phyloP scores from a whole-genome alignment of 2,797 vertebrate genomes.

The Coreius guichenoti region DNA sequence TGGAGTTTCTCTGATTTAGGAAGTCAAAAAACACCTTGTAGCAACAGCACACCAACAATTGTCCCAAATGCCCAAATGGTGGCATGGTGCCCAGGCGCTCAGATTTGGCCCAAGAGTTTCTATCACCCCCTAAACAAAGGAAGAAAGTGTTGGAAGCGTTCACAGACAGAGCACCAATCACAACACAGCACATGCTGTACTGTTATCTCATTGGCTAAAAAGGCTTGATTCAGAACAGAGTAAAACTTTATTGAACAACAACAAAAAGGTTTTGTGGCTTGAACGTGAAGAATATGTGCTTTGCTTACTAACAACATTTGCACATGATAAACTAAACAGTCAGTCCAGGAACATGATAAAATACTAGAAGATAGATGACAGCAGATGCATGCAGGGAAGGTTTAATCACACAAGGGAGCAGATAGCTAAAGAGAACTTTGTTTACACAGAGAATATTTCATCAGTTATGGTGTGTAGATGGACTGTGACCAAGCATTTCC shows the following conservation, averaged over 20 bases:
- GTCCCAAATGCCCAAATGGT: constrained; percentile 15
- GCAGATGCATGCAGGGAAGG: neutral
- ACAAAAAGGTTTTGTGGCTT: neutral
- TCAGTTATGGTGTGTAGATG: neutral
- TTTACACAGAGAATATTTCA: constrained; percentile 9
- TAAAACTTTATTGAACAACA: constrained; percentile 10
- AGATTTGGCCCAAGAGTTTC: constrained; percentile 4
- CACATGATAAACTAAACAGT: constrained; percentile 11
- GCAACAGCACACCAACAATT: constrained; percentile 42
- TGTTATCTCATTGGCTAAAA: neutral
- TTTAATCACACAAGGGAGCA: neutral
- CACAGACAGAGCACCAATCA: constrained; percentile 13
- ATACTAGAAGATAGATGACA: neutral
- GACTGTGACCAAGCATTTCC: neutral
- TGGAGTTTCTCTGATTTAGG: neutral
- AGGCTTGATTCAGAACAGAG: neutral
- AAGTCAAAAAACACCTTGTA: constrained; percentile 9
- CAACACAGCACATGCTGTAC: constrained; percentile 40
- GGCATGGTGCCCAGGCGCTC: constrained; percentile 27
- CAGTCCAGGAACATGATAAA: neutral
- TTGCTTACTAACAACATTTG: neutral
- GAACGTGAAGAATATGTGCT: neutral
- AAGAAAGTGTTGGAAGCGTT: constrained; percentile 4
- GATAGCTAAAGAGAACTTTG: neutral
- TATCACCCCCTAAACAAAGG: constrained; percentile 8